Evolutionary conservation across 2,113 vertebrate species (phyloP).

Genomic region (Grammomys surdaster): DNA sequence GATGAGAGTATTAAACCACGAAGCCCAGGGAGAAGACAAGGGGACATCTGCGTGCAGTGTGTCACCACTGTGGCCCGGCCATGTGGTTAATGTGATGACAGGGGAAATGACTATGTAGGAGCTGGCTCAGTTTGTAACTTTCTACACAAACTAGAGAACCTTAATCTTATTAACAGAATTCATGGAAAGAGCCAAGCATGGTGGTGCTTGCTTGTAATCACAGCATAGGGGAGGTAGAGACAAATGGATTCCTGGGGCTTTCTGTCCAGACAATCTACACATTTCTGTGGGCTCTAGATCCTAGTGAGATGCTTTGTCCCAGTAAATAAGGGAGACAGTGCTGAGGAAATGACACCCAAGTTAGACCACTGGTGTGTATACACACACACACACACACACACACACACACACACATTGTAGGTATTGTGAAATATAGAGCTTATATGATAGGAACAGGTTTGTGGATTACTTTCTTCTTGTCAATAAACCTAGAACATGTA

Average conservation of each 20-base stretch:
- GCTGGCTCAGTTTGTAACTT: neutral
- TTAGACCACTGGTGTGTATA: neutral
- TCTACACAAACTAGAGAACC: neutral
- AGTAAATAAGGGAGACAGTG: neutral
- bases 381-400: neutral
- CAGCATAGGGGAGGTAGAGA: neutral
- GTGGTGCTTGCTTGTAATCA: neutral
- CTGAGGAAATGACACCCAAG: neutral
- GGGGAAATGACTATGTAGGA: neutral
- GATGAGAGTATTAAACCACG: neutral
- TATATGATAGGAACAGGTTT: neutral
- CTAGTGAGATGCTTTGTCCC: neutral
- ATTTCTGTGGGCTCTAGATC: too few relatives aligned
- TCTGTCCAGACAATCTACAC: neutral
- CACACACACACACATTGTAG: neutral
- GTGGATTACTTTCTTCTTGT: conserved; percentile 41
- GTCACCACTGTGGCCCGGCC: neutral
- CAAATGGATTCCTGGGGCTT: neutral
- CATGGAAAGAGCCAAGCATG: neutral
- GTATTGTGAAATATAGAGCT: neutral
- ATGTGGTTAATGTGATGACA: neutral
- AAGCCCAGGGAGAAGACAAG: neutral
- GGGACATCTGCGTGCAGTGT: neutral
- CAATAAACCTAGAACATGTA: conserved; percentile 42
- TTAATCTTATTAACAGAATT: neutral